Evolutionary conservation across 2,113 vertebrate species (phyloP).

Genomic region (Mastomys coucha): DNA sequence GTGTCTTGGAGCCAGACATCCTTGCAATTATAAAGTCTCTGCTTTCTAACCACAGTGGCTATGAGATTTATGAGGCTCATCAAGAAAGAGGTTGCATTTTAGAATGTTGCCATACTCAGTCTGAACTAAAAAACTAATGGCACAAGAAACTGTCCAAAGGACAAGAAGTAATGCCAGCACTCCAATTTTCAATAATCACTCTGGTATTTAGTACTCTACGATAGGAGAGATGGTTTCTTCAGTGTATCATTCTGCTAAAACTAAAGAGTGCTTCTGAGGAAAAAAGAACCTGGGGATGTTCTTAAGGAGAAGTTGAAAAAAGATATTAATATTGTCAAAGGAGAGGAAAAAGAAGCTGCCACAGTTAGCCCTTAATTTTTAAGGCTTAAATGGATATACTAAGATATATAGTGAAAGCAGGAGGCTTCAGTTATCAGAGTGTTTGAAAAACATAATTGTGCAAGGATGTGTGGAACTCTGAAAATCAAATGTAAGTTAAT

Average conservation of each 20-base stretch:
- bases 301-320: conserved; percentile 70
- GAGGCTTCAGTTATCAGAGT: not conserved
- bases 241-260: conserved; percentile 75
- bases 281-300: conserved; percentile 45
- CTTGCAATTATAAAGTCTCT: conserved; percentile 55
- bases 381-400: not conserved
- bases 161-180: conserved; percentile 77
- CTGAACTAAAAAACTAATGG: conserved; percentile 64
- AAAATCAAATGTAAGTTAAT: conserved; percentile 46
- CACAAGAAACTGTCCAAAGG: conserved; percentile 58
- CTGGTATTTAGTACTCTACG: conserved; percentile 77
- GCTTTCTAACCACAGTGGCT: not conserved
- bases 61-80: conserved; percentile 61
- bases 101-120: conserved; percentile 72
- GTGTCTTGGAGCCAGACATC: conserved; percentile 37
- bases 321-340: conserved; percentile 47
- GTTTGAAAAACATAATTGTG: conserved; percentile 19
- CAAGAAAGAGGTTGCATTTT: conserved; percentile 66
- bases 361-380: not conserved
- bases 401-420: not conserved
- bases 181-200: conserved; percentile 62
- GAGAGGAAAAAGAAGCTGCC: conserved; percentile 7
- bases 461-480: not conserved
- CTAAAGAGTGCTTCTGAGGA: conserved; percentile 64
- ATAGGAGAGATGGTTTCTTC: conserved; percentile 69